Evolutionary conservation across 2,797 vertebrate species (phyloP).

Genomic region (Phyllotis vaccarum): DNA sequence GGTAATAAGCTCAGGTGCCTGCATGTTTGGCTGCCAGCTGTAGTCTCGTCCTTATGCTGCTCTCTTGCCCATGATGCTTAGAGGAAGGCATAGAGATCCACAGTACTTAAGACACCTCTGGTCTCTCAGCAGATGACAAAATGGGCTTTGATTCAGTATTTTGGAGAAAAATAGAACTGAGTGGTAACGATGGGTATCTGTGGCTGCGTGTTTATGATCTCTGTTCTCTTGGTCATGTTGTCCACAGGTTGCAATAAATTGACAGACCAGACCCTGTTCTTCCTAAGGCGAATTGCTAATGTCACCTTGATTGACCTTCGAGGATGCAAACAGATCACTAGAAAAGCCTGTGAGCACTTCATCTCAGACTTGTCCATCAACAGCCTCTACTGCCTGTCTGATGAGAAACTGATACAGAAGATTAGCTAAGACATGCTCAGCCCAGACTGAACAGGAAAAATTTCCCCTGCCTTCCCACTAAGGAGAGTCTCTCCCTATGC

Average conservation of each 20-base stretch:
- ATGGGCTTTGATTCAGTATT: not conserved
- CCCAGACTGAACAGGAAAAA: slow-evolving; percentile 88
- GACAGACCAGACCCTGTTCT: slow-evolving; percentile 95
- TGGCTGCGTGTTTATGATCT: not conserved
- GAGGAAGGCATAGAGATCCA: not conserved
- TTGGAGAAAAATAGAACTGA: not conserved
- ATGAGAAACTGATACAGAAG: slow-evolving; percentile 98
- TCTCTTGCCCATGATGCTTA: not conserved
- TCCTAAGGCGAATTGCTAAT: slow-evolving; percentile 95
- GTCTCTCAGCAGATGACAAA: not conserved
- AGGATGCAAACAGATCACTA: slow-evolving; percentile 96
- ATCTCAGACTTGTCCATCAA: slow-evolving; percentile 99
- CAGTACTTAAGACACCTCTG: not conserved
- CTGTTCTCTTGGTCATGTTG: slow-evolving; percentile 16
- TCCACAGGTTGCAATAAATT: slow-evolving; percentile 96
- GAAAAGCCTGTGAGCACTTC: slow-evolving; percentile 97
- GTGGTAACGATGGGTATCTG: not conserved
- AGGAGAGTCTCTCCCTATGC: slow-evolving; percentile 84
- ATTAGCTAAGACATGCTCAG: slow-evolving; percentile 93
- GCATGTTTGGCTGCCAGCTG: not conserved
- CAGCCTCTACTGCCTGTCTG: slow-evolving; percentile 98
- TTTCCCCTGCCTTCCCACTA: slow-evolving; percentile 84
- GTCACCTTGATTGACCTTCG: slow-evolving; percentile 96
- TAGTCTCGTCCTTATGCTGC: not conserved
- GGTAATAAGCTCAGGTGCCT: not conserved